Conservation (phyloP, 2,888 invertebrate species). For the Zeuzera pyrina region DNA sequence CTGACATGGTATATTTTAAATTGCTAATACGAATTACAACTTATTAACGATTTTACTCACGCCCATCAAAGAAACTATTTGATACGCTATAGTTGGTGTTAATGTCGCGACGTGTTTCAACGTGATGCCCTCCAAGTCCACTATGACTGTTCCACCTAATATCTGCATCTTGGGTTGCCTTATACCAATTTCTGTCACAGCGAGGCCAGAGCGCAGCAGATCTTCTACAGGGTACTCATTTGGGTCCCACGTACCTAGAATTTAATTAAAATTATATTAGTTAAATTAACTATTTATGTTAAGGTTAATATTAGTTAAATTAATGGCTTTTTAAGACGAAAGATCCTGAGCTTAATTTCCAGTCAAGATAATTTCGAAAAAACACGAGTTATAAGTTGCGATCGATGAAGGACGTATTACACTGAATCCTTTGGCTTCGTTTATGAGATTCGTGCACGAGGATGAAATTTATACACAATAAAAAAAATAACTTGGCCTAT, state of each 20-base stretch:
- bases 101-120: slow-evolving; percentile 42
- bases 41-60: slow-evolving; percentile 30
- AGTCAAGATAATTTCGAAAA: too few species aligned
- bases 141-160: slow-evolving; percentile 40
- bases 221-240: slow-evolving; percentile 49
- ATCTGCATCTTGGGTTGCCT: slow-evolving; percentile 53
- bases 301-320: not conserved
- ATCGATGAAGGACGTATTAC: too few species aligned
- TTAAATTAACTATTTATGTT: too few species aligned
- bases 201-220: slow-evolving; percentile 39
- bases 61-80: slow-evolving; percentile 52
- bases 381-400: too few species aligned
- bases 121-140: slow-evolving; percentile 47
- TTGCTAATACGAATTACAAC: too few species aligned
- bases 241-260: slow-evolving; percentile 50
- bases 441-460: too few species aligned
- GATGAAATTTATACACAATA: too few species aligned
- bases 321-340: too few species aligned
- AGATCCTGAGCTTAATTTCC: too few species aligned
- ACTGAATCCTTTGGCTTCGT: too few species aligned
- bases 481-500: too few species aligned
- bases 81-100: slow-evolving; percentile 54
- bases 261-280: not conserved
- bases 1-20: too few species aligned
- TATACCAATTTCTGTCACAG: slow-evolving; percentile 41